These are phyloP conservation scores for Osmerus eperlanus DNA, from an alignment of 2,113 vertebrate genomes.

Conservation along the genomic window DNA sequence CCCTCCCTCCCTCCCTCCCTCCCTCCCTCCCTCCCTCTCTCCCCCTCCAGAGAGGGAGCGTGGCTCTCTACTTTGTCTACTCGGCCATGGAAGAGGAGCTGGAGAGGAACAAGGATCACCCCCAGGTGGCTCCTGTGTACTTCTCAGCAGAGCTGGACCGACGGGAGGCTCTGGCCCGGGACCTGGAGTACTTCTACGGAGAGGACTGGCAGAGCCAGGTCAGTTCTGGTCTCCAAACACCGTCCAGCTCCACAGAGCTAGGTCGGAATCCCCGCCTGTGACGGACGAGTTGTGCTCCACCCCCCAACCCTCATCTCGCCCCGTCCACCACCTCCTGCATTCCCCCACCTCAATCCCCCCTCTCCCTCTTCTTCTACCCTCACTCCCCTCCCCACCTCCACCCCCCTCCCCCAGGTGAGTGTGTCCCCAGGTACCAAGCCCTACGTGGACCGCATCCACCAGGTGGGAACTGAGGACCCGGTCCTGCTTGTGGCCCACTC, in stretches of 20 bases:
- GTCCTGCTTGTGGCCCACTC: slow-evolving; percentile 87
- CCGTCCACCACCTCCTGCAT: too few relatives aligned
- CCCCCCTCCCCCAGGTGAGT: slow-evolving; percentile 29
- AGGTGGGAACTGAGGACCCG: slow-evolving; percentile 78
- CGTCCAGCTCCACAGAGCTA: too few relatives aligned
- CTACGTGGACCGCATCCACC: slow-evolving; percentile 76
- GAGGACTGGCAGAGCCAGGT: slow-evolving; percentile 78
- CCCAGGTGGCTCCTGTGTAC: slow-evolving; percentile 81
- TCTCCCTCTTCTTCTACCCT: too few relatives aligned
- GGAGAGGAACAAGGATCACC: slow-evolving; percentile 80
- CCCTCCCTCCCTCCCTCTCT: neutral
- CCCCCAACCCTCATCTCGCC: too few relatives aligned
- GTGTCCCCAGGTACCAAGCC: slow-evolving; percentile 73
- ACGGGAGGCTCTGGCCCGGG: slow-evolving; percentile 73
- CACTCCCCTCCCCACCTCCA: neutral
- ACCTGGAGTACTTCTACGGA: slow-evolving; percentile 84
- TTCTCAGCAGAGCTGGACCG: slow-evolving; percentile 86
- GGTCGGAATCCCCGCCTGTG: too few relatives aligned
- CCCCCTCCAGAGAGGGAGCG: slow-evolving; percentile 74
- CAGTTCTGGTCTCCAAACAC: slow-evolving; percentile 39
- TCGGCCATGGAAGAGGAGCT: slow-evolving; percentile 88
- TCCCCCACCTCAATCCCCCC: too few relatives aligned
- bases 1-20: too few relatives aligned
- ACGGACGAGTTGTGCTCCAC: too few relatives aligned
- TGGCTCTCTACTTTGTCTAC: slow-evolving; percentile 86